Evolutionary conservation across 2,888 invertebrate species (phyloP), one percentile per base, ranked within the genome.

Genomic region (Isoperla grammatica): DNA sequence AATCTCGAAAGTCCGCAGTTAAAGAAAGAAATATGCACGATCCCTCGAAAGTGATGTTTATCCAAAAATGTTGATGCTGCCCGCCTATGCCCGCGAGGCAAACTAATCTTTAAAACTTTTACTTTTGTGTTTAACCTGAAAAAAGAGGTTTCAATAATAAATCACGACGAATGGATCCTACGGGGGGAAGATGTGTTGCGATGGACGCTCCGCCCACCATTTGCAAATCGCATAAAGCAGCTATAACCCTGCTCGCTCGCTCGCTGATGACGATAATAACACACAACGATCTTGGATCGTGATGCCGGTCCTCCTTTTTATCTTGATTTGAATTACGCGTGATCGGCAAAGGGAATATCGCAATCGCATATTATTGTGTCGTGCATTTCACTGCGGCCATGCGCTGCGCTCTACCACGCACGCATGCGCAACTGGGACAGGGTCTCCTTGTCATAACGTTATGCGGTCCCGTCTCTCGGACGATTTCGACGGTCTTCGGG

Each of bases 31-130:
- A 49, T 29, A 29, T 29, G 29, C 29, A 22, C 39, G 53, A 53
- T 39, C 12, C 3, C 37, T 53, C 53, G 53, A 29, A 29, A 29
- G 29, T 29, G 29, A 53, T 53, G 53, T 53, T 53, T 53, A 53
- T 53, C 53, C 53, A 39, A 53, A 53, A 53, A 53, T 53, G 53
- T 53, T 37, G 15, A 39, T 39, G 53, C 39, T 9, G 53, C 39
- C 53, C 53, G 9, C 39, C 39, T 53, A 53, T 19, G 13, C 37
- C 53, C 39, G 19, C 23, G 49, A 15, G 29, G 49, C 49, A 11
- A 29, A 9, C 19, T 20, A 11, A 53, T 53, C 29, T 29, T 29
- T 29, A 15, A 45, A 37, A 53, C 53, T 53, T 53, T 53, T 53
- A 53, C 53, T 53, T 53, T 53, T 53, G 17, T 37, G 20, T 37